Base-by-base conservation (phyloP, 2,888 invertebrate genomes). In the Pammene aurita region DNA sequence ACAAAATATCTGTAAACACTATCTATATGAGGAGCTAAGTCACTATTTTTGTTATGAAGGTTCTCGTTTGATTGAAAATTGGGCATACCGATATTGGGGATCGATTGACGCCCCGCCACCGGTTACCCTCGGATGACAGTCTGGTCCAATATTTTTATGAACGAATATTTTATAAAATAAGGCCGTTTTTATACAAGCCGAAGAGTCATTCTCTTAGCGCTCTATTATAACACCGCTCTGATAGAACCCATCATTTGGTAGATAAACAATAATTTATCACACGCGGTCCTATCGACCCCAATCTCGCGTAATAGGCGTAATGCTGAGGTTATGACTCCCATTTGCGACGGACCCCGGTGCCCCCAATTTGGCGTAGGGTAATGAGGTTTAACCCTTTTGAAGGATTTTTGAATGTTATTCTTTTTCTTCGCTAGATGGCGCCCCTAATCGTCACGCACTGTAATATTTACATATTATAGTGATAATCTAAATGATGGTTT, bases 261-360 rank as follows among this genome's bases (percentile, higher is more conserved):
- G n/a, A 61, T 61, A 35, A 50, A 61, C 61, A 61, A 61, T 61
- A 18, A 61, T 50, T 38, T 50, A 61, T 61, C 61, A 61, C 61
- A 16, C 16, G 48, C 38, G 42, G 18, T 57, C 42, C 42, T 35
- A 50, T 61, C 61, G 13, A 13, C 48, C 50, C 38, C 61, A 61
- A 61, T 61, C 61, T 61, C 16, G 48, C 35, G 48, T 61, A 61
- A 61, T 61, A 61, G 60, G 7, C 48, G 48, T 14, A 60, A 60
- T 38, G 48, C 48, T 16, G 61, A 26, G 50, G 61, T 61, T 61
- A 61, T 50, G 61, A 50, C 61, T 38, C 50, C 50, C 38, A 61
- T 61, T 61, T 61, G 38, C 38, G 35, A 61, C 34, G 58, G 46
- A 16, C 35, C 60, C 60, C 48, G 48, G 14, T 61, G 50, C 50